These are phyloP conservation scores for Theristus sp. DNA, from an alignment of 2,888 invertebrate genomes.

Conservation along the genomic window DNA sequence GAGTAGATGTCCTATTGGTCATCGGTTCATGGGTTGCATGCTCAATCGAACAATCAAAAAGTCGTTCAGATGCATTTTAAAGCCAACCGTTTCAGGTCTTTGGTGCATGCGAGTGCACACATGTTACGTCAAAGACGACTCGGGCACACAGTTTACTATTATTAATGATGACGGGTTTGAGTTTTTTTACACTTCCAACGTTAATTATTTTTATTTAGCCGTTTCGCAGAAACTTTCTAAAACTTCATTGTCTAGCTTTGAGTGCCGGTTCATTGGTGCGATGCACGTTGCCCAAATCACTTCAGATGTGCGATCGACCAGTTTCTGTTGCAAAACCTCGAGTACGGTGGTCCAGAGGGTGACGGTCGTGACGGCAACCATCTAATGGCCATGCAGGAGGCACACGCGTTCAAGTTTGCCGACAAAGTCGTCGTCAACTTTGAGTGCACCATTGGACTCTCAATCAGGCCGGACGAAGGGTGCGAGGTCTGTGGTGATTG, in stretches of 20 bases:
- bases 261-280: too few relatives aligned
- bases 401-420: conserved; percentile 27
- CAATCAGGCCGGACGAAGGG: conserved; percentile 16
- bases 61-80: too few relatives aligned
- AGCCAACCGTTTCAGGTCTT: conserved; percentile 15
- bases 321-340: conserved; percentile 20
- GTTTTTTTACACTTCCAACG: too few relatives aligned
- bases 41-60: too few relatives aligned
- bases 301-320: conserved; percentile 22
- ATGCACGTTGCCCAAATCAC: too few relatives aligned
- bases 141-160: conserved; percentile 17
- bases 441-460: conserved; percentile 23
- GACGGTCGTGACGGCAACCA: conserved; percentile 3
- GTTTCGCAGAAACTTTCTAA: too few relatives aligned
- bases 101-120: conserved; percentile 28
- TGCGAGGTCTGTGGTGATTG: conserved; percentile 6
- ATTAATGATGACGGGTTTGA: conserved; percentile 20
- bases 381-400: conserved; percentile 22
- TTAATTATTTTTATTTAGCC: not conserved
- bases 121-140: conserved; percentile 25
- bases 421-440: conserved; percentile 25
- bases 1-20: too few relatives aligned
- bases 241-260: too few relatives aligned
- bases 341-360: conserved; percentile 16
- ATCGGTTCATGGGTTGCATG: too few relatives aligned